These are phyloP conservation scores for Sebastes taczanowskii DNA, from an alignment of 2,797 vertebrate species.

Conservation along the genomic window DNA sequence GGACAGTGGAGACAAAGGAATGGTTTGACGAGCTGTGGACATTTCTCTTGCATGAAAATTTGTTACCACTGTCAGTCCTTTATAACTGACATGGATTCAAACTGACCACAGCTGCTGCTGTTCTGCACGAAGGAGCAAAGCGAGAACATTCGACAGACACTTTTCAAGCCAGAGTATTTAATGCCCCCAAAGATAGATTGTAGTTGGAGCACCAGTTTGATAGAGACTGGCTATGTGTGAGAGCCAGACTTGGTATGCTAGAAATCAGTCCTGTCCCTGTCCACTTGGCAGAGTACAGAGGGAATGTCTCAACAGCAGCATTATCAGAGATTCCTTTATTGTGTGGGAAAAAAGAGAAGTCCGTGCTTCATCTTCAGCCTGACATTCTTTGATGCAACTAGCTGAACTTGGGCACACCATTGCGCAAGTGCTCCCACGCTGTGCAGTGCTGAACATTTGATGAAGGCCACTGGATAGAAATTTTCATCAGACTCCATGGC, in stretches of 20 bases:
- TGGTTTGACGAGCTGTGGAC: background rate
- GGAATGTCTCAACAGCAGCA: background rate
- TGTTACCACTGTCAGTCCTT: background rate
- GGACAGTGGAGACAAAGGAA: background rate
- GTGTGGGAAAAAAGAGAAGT: constrained; percentile 4
- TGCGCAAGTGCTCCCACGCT: background rate
- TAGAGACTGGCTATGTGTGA: constrained; percentile 5
- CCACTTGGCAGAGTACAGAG: constrained; percentile 21
- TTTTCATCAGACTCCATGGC: background rate
- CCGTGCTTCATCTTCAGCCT: background rate
- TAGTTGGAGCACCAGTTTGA: background rate
- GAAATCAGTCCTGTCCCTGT: background rate
- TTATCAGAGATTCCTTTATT: constrained; percentile 1
- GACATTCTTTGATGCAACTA: constrained; percentile 2
- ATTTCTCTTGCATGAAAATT: background rate
- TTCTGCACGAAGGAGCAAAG: background rate
- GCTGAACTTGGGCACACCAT: background rate
- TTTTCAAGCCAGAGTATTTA: background rate
- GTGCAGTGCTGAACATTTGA: background rate
- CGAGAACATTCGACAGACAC: background rate
- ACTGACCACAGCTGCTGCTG: background rate
- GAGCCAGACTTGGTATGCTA: background rate
- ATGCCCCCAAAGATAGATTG: constrained; percentile 9
- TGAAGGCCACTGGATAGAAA: background rate
- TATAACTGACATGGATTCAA: background rate